Evolutionary conservation across 2,797 vertebrate species (phyloP).

Genomic region (Fratercula arctica): DNA sequence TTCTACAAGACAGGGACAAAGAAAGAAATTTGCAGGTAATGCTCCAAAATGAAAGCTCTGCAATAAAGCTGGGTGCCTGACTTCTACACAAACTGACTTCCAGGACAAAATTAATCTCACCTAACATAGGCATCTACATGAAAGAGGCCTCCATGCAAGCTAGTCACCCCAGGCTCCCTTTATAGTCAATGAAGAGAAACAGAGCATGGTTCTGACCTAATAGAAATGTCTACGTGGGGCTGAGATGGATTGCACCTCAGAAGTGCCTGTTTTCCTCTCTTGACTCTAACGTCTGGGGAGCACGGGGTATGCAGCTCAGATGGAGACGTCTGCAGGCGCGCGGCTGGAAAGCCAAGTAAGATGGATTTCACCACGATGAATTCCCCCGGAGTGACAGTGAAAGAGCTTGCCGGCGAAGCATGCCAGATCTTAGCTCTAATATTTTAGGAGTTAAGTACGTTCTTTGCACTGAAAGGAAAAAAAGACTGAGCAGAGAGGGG

Average conservation of each 20-base stretch:
- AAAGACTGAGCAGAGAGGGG: not conserved
- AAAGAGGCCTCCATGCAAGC: not conserved
- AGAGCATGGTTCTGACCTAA: constrained; percentile 45
- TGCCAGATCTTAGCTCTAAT: not conserved
- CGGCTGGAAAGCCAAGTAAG: constrained; percentile 6
- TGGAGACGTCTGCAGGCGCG: not conserved
- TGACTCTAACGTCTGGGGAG: not conserved
- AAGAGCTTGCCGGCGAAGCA: not conserved
- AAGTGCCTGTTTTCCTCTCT: constrained; percentile 36
- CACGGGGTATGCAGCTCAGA: not conserved
- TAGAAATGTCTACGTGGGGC: constrained; percentile 28
- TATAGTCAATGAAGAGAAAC: constrained; percentile 53
- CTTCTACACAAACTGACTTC: not conserved
- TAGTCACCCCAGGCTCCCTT: constrained; percentile 5
- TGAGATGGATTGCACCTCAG: constrained; percentile 27
- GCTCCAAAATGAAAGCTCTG: not conserved
- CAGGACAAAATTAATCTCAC: not conserved
- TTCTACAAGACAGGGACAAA: not conserved
- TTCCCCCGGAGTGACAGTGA: not conserved
- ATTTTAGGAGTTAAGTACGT: not conserved
- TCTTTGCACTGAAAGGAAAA: not conserved
- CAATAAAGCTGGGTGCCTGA: not conserved
- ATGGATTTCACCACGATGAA: not conserved
- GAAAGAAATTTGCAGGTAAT: not conserved
- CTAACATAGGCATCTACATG: not conserved